Evolutionary conservation across 1,140 invertebrate genomes (phyloP).

Genomic region (Halesus radiatus): DNA sequence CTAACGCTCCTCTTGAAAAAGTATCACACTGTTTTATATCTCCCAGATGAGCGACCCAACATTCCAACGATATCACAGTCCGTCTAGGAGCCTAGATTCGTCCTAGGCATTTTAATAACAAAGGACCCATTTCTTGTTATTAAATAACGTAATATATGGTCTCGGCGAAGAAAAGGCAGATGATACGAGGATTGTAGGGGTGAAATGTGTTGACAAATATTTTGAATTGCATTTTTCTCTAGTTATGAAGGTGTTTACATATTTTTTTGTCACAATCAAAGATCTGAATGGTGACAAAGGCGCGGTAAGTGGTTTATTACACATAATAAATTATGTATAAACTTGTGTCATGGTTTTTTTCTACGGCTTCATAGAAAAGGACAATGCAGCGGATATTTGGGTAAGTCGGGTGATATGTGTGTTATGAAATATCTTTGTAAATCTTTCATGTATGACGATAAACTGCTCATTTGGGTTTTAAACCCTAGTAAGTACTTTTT

Average conservation of each 20-base stretch:
- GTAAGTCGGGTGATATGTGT: neutral
- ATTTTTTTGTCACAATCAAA: constrained; percentile 32
- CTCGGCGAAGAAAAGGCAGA: neutral
- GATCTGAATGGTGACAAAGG: neutral
- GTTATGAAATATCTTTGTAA: neutral
- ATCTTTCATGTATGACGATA: neutral
- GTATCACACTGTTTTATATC: constrained; percentile 10
- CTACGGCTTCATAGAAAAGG: neutral
- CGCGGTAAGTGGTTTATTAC: constrained; percentile 17
- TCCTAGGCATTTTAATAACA: constrained; percentile 47
- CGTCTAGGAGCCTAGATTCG: constrained; percentile 37
- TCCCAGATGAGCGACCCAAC: constrained; percentile 7
- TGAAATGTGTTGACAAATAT: constrained; percentile 55
- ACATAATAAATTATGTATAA: constrained; percentile 14
- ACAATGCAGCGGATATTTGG: constrained; percentile 7
- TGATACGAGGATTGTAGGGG: neutral
- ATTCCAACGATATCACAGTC: constrained; percentile 15
- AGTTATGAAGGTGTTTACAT: constrained; percentile 42
- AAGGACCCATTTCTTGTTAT: constrained; percentile 37
- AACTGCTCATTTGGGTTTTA: too few species aligned
- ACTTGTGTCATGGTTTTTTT: constrained; percentile 11
- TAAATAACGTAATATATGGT: constrained; percentile 19
- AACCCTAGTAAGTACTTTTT: too few species aligned
- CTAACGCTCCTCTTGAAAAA: constrained; percentile 3
- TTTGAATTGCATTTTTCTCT: constrained; percentile 46